phyloP scores from a whole-genome alignment of 2,113 vertebrate species.

The Myotis davidii region DNA sequence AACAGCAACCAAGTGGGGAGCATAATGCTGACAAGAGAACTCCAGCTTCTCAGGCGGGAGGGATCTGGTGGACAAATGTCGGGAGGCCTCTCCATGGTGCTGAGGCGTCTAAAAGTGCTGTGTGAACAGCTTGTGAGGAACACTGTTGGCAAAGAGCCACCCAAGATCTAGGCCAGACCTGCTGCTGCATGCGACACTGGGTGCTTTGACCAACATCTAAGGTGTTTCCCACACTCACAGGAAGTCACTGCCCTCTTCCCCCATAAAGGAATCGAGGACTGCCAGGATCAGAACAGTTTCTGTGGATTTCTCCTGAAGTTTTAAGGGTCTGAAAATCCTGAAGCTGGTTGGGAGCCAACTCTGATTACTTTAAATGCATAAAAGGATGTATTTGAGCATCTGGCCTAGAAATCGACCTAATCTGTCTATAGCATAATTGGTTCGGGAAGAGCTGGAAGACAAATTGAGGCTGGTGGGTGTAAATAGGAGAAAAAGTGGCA shows the following conservation, averaged over 20 bases:
- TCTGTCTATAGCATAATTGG: constrained; percentile 60
- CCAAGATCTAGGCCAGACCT: not conserved
- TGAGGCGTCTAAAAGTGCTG: no score
- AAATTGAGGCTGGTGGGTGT: constrained; percentile 34
- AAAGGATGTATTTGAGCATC: constrained; percentile 60
- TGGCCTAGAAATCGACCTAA: constrained; percentile 52
- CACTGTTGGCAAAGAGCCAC: not conserved
- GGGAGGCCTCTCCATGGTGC: rapidly evolving
- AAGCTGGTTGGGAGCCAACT: not conserved
- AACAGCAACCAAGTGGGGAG: not conserved
- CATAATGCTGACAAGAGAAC: rapidly evolving
- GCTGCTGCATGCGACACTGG: rapidly evolving
- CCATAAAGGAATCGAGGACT: not conserved
- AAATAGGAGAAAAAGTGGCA: constrained; percentile 63
- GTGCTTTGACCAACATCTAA: not conserved
- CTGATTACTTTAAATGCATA: constrained; percentile 19
- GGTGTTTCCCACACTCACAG: not conserved
- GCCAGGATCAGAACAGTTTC: not conserved
- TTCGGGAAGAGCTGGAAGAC: constrained; percentile 60
- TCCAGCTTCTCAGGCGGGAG: not conserved
- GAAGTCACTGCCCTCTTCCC: not conserved
- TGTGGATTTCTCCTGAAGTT: not conserved
- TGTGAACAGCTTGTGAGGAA: not conserved
- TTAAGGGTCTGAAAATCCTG: constrained; percentile 13
- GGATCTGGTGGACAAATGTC: rapidly evolving